Evolutionary conservation across 92 coral and sea anemone species (phyloP).

Genomic region (Pocillopora grandis): DNA sequence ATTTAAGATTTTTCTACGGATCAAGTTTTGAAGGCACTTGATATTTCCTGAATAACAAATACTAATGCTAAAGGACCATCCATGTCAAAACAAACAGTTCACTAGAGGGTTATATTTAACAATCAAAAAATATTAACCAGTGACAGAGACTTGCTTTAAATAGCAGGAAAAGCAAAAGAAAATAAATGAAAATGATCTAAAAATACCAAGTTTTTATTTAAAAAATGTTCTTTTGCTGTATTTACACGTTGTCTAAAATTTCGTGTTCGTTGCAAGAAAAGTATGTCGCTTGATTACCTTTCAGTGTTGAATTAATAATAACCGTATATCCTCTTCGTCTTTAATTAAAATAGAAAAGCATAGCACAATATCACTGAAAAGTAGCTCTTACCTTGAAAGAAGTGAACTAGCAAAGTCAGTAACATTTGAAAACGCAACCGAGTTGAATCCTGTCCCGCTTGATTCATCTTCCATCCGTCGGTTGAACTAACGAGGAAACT

Average conservation of each 20-base stretch:
- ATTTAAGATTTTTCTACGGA: neutral
- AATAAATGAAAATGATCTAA: no score
- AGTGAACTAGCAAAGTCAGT: neutral
- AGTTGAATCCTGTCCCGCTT: neutral
- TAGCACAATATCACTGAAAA: neutral
- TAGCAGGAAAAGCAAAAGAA: no score
- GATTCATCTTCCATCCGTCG: neutral
- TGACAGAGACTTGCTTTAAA: no score
- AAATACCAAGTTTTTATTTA: no score
- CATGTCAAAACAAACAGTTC: neutral
- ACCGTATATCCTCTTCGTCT: neutral
- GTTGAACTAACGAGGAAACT: neutral
- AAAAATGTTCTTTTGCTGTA: no score
- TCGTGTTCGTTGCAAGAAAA: no score
- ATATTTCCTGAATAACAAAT: neutral
- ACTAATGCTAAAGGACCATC: neutral
- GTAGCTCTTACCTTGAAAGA: conserved; percentile 10
- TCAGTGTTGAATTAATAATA: neutral
- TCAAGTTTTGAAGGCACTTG: conserved; percentile 12
- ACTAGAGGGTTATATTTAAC: neutral
- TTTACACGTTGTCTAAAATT: no score
- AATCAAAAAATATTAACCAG: no score
- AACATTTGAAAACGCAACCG: neutral
- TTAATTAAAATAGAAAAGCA: no score
- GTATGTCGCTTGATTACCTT: neutral